Evolutionary conservation across 2,888 invertebrate species (phyloP).

Genomic region (Aleiodes testaceus): DNA sequence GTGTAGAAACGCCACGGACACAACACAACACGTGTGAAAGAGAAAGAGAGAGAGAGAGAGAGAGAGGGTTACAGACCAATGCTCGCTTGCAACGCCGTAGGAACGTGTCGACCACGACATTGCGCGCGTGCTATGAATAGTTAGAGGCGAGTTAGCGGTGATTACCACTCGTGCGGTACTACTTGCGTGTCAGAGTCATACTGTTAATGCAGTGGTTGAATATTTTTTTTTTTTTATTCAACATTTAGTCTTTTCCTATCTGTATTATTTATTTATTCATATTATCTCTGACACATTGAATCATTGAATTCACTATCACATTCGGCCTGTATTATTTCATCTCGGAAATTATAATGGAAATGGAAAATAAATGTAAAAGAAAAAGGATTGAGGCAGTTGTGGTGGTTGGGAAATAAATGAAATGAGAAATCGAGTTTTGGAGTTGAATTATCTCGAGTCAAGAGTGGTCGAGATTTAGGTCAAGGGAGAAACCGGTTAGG

Average conservation of each 20-base stretch:
- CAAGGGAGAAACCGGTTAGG: slow-evolving; percentile 62
- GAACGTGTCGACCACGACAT: slow-evolving; percentile 61
- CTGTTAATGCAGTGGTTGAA: slow-evolving; percentile 17
- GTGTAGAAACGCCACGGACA: neutral
- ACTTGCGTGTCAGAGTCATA: slow-evolving; percentile 41
- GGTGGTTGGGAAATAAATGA: neutral
- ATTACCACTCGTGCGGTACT: slow-evolving; percentile 54
- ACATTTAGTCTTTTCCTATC: slow-evolving; percentile 6
- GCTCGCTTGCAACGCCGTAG: slow-evolving; percentile 49
- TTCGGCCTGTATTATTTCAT: neutral
- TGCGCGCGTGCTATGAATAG: slow-evolving; percentile 65
- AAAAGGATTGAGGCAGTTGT: neutral
- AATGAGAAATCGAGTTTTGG: slow-evolving; percentile 18
- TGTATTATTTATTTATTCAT: slow-evolving; percentile 6
- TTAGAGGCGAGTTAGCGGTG: slow-evolving; percentile 62
- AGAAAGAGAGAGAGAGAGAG: neutral
- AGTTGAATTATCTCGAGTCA: slow-evolving; percentile 21
- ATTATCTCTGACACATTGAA: neutral
- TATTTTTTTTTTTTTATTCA: neutral
- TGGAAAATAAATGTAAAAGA: neutral
- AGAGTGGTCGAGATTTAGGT: slow-evolving; percentile 55
- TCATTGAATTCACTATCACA: slow-evolving; percentile 1
- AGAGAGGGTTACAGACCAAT: slow-evolving; percentile 41
- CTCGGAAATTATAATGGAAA: neutral
- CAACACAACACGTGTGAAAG: slow-evolving; percentile 8